A percentile compares a stretch with the other conserved stretches of the same genome.
Conservation (phyloP, 1,140 invertebrate genomes). For the Drosophila sturtevanti region DNA sequence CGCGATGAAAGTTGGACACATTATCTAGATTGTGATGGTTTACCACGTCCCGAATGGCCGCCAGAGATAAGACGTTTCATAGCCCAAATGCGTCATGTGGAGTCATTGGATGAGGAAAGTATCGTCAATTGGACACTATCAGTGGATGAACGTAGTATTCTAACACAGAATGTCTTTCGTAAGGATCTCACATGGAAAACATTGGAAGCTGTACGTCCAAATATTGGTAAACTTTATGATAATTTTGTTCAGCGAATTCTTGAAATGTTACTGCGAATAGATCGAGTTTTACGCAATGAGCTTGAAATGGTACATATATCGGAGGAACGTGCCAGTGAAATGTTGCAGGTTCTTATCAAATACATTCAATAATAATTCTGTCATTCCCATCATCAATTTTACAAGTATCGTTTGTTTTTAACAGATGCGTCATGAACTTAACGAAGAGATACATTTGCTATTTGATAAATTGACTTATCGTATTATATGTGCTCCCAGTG, state of each 20-base stretch:
- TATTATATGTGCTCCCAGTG: constrained; percentile 39
- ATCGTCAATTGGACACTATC: constrained; percentile 47
- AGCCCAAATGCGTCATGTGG: constrained; percentile 29
- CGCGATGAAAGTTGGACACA: constrained; percentile 35
- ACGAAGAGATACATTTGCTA: constrained; percentile 35
- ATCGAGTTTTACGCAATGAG: constrained; percentile 25
- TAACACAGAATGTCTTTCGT: constrained; percentile 31
- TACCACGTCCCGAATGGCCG: constrained; percentile 53
- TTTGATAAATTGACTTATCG: constrained; percentile 69
- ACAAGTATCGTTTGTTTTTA: neutral
- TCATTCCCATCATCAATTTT: too few species aligned
- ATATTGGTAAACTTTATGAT: constrained; percentile 57
- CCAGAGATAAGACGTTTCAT: constrained; percentile 54
- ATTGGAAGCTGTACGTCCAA: constrained; percentile 15
- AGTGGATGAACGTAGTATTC: constrained; percentile 48
- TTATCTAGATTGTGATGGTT: constrained; percentile 59
- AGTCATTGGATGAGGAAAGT: neutral
- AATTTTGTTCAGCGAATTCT: constrained; percentile 28
- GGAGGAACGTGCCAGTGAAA: constrained; percentile 10
- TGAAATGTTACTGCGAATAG: constrained; percentile 24
- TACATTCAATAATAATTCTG: too few species aligned
- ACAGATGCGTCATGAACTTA: constrained; percentile 42
- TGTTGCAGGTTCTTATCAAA: constrained; percentile 18
- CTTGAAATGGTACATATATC: constrained; percentile 22
- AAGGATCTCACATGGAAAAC: constrained; percentile 37